Evolutionary conservation across 2,888 invertebrate species (phyloP).

Genomic region (Netelia inedita): DNA sequence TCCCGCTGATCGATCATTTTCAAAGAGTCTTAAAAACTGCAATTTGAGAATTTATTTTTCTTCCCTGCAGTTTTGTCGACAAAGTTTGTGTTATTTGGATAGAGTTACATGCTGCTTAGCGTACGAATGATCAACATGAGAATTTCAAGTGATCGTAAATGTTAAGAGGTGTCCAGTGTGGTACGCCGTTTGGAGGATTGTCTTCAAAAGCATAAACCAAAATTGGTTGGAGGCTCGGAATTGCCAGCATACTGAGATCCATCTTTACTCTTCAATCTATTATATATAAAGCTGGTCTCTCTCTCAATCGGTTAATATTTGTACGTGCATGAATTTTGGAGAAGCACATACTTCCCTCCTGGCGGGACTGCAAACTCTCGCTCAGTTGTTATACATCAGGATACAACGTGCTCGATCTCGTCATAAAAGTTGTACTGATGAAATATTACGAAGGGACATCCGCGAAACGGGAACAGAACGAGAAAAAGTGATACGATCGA

Average conservation of each 20-base stretch:
- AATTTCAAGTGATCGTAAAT: constrained; percentile 36
- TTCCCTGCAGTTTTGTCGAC: no score
- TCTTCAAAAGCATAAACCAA: background rate
- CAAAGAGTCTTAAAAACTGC: no score
- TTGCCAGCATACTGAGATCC: background rate
- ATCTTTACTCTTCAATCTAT: background rate
- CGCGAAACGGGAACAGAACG: no score
- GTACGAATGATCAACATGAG: background rate
- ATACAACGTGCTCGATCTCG: no score
- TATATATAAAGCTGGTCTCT: background rate
- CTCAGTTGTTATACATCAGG: no score
- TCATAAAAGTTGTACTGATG: background rate
- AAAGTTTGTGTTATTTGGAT: background rate
- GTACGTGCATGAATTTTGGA: constrained; percentile 51
- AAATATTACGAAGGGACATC: background rate
- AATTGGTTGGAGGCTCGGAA: background rate
- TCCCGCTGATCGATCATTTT: no score
- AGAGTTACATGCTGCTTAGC: background rate
- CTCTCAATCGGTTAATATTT: constrained; percentile 42
- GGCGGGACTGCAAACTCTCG: background rate
- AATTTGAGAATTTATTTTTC: no score
- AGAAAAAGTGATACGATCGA: no score
- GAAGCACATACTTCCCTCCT: background rate
- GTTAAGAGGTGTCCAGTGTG: background rate
- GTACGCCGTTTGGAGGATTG: background rate